Conservation (phyloP, 2,797 vertebrate genomes). For the Falco columbarius region DNA sequence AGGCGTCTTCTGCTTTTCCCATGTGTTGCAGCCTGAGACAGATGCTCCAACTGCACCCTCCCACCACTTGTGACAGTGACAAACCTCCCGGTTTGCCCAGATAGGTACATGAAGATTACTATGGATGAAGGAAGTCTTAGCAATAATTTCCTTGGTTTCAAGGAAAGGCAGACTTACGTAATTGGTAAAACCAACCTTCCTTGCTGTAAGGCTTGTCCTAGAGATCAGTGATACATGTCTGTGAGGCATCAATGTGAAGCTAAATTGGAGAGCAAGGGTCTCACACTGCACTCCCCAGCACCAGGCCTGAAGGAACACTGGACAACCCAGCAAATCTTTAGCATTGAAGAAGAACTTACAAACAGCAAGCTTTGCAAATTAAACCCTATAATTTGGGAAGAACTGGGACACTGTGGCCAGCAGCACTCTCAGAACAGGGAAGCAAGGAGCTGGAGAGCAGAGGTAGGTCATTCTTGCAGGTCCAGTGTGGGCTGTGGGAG, state of each 20-base stretch:
- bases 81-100: not conserved
- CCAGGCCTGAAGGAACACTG: not conserved
- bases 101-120: not conserved
- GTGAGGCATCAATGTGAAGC: not conserved
- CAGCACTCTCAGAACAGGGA: not conserved
- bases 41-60: not conserved
- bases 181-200: not conserved
- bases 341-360: not conserved
- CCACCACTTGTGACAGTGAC: not conserved
- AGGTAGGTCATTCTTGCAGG: not conserved
- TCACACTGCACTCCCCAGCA: not conserved
- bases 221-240: not conserved
- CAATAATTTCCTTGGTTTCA: not conserved
- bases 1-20: not conserved
- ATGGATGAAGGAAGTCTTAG: not conserved
- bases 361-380: not conserved
- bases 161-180: not conserved
- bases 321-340: not conserved
- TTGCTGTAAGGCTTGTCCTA: not conserved
- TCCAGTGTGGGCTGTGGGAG: not conserved
- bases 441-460: not conserved
- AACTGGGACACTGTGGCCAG: not conserved
- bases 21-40: not conserved
- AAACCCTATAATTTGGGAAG: not conserved
- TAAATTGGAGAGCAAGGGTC: not conserved